Evolutionary conservation across 1,140 invertebrate genomes (phyloP).

Genomic region (Temnothorax nylanderi): DNA sequence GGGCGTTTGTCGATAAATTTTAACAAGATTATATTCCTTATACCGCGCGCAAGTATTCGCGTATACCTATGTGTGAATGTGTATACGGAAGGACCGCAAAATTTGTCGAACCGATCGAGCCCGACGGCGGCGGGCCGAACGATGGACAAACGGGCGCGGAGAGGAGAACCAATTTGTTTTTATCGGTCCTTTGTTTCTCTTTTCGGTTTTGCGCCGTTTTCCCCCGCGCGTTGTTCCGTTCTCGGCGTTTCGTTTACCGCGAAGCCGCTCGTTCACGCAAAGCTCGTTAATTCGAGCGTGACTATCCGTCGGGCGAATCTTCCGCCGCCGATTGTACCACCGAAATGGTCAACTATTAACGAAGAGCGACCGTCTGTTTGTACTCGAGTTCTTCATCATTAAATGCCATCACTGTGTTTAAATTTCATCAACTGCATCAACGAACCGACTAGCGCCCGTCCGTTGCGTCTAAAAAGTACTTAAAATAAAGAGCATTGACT

Average conservation of each 20-base stretch:
- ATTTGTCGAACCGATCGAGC: constrained; percentile 70
- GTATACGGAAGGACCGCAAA: constrained; percentile 67
- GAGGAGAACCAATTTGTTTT: constrained; percentile 75
- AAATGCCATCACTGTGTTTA: constrained; percentile 25
- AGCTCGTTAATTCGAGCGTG: constrained; percentile 74
- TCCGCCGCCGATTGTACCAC: constrained; percentile 57
- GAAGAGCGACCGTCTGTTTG: constrained; percentile 33
- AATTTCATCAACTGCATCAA: constrained; percentile 8
- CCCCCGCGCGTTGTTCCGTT: neutral
- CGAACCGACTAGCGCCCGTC: neutral
- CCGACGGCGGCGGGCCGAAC: constrained; percentile 43
- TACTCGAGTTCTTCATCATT: constrained; percentile 31
- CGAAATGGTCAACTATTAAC: constrained; percentile 72
- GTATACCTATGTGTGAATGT: neutral
- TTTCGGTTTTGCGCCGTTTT: constrained; percentile 58
- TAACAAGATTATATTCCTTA: constrained; percentile 65
- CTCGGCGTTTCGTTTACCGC: constrained; percentile 57
- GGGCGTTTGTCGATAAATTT: constrained; percentile 61
- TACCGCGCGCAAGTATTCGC: neutral
- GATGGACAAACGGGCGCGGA: constrained; percentile 59
- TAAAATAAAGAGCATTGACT: neutral
- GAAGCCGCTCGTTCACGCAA: constrained; percentile 44
- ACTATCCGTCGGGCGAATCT: constrained; percentile 71
- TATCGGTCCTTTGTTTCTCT: constrained; percentile 76
- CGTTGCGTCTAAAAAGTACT: neutral